Base-by-base conservation (phyloP, 2,888 invertebrate species). In the Xiphydria camelus region DNA sequence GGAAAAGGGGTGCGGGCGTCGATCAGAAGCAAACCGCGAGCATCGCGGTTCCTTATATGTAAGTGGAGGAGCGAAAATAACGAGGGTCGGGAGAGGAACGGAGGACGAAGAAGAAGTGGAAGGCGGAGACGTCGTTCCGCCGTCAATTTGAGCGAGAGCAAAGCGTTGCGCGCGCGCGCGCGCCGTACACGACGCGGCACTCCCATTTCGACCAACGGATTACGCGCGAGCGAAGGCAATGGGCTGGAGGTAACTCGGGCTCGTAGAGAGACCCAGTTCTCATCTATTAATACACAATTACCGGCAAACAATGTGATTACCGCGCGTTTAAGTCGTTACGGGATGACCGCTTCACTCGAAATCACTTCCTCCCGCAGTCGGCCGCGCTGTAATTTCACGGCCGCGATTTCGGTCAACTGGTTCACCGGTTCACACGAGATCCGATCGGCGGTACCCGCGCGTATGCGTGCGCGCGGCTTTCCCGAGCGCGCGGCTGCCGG, bases 241-340 rank as follows among this genome's bases (percentile, higher is more conserved):
- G 41, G 43, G 43, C 37, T 38, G 29, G 29, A 36, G 36, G 42
- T n/a, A n/a, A n/a, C n/a, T 23, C n/a, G 20, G 20, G 12, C 10
- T 9, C 14, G 10, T 31, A 18, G 25, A 12, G 46, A 58, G 65
- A 66, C 68, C 68, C 64, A 66, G 64, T 68, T 70, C 69, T 68
- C 69, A 66, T 66, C 69, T 62, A 68, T 66, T 68, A 68, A 69
- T 61, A 62, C 59, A 57, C 66, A 64, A 70, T 68, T 66, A 65
- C 62, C 55, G 53, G 43, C 57, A 50, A 67, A 70, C 68, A 70
- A 69, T 68, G 63, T 61, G 68, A 69, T 66, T 68, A 63, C 61
- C 40, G 44, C 51, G 47, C 61, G 55, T 62, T 67, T 62, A 61
- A 67, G 57, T 59, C 50, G 55, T 68, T 66, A 61, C 58, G 60